A percentile compares a stretch with the other conserved stretches of the same genome.
phyloP scores from a whole-genome alignment of 2,888 invertebrate species.

The Hyles lineata region DNA sequence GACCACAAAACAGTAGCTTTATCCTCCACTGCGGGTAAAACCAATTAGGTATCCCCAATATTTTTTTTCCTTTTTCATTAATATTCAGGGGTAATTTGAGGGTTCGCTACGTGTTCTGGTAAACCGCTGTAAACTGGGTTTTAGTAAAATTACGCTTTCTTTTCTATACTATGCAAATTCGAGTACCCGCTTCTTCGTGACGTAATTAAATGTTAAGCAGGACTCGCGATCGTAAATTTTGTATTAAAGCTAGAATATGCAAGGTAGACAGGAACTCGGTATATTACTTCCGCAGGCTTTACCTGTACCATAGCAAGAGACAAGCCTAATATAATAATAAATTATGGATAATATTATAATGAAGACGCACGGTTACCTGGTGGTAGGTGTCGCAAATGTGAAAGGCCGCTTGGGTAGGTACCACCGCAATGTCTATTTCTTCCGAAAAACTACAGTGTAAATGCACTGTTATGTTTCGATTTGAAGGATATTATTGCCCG shows the following conservation, averaged over 20 bases:
- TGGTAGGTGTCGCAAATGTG: too few relatives aligned
- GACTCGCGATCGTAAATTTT: neutral
- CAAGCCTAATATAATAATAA: too few relatives aligned
- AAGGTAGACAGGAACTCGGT: neutral
- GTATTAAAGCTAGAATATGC: slow-evolving; percentile 4
- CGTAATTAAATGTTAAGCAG: slow-evolving; percentile 1
- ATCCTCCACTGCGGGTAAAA: neutral
- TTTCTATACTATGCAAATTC: slow-evolving; percentile 14
- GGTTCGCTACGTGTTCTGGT: neutral
- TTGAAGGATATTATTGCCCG: too few relatives aligned
- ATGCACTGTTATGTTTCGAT: too few relatives aligned
- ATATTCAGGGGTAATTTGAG: slow-evolving; percentile 16
- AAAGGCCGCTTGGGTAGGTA: too few relatives aligned
- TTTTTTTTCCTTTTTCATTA: slow-evolving; percentile 1
- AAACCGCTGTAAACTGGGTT: neutral
- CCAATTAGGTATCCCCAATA: neutral
- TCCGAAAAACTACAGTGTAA: too few relatives aligned
- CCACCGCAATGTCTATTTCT: too few relatives aligned
- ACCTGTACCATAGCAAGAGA: too few relatives aligned
- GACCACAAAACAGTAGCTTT: neutral
- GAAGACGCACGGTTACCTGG: too few relatives aligned
- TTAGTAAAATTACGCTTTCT: neutral
- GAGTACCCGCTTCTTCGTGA: neutral
- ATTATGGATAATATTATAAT: too few relatives aligned
- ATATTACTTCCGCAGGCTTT: neutral